phyloP scores from a whole-genome alignment of 2,888 invertebrate species.

The Drosophila lutescens region DNA sequence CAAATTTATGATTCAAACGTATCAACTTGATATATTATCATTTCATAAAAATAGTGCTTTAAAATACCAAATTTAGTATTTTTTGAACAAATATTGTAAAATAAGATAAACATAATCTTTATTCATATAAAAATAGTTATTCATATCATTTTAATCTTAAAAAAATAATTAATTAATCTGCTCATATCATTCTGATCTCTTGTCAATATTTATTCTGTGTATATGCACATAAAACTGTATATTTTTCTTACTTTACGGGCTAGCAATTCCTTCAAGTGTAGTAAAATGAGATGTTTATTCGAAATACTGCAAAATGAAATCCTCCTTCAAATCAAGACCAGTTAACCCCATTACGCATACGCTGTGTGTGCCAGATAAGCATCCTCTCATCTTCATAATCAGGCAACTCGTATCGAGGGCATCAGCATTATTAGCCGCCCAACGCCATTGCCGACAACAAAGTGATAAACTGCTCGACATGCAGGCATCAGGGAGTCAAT shows the following conservation, averaged over 20 bases:
- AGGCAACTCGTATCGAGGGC: conserved; percentile 41
- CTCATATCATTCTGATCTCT: no score
- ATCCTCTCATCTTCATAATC: conserved; percentile 33
- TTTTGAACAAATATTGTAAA: no score
- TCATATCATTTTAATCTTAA: no score
- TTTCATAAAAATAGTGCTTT: no score
- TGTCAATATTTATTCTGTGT: no score
- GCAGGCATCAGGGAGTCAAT: conserved; percentile 64
- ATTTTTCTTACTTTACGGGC: no score
- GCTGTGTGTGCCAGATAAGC: conserved; percentile 24
- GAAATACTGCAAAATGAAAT: background rate
- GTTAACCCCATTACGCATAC: conserved; percentile 52
- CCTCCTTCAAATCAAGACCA: conserved; percentile 2
- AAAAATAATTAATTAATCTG: no score
- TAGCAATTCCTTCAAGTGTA: background rate
- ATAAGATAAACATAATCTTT: no score
- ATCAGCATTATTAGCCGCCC: conserved; percentile 46
- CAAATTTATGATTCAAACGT: no score
- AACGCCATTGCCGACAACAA: conserved; percentile 36
- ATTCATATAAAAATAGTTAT: no score
- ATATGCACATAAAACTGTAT: no score
- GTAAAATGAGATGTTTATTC: background rate
- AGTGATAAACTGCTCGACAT: conserved; percentile 67
- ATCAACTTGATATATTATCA: background rate
- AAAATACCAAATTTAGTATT: no score